These are phyloP conservation scores for Ferdinandea cuprea DNA, from an alignment of 2,888 invertebrate species.

Conservation along the genomic window DNA sequence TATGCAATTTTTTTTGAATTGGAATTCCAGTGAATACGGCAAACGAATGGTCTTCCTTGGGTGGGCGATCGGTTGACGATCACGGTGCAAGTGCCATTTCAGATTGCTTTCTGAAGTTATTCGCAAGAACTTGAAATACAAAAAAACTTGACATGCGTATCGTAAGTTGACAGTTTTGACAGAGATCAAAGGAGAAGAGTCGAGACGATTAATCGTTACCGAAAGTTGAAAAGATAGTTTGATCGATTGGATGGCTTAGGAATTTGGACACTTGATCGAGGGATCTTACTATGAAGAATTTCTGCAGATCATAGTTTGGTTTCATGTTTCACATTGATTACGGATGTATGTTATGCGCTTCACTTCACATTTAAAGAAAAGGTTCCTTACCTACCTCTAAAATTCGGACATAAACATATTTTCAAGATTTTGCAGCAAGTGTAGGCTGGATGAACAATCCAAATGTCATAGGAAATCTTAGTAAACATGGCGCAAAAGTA, in stretches of 20 bases:
- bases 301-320: slow-evolving; percentile 3
- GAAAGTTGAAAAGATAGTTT: background rate
- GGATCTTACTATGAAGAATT: too few relatives aligned
- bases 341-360: background rate
- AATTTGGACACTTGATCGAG: background rate
- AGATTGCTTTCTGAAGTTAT: slow-evolving; percentile 13
- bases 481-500: too few relatives aligned
- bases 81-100: slow-evolving; percentile 57
- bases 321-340: slow-evolving; percentile 8
- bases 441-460: too few relatives aligned
- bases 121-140: slow-evolving; percentile 14
- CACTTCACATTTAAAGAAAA: too few relatives aligned
- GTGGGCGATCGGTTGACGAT: slow-evolving; percentile 44
- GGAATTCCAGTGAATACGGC: background rate
- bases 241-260: background rate
- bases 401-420: too few relatives aligned
- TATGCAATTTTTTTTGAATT: slow-evolving; percentile 31
- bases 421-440: too few relatives aligned
- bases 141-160: slow-evolving; percentile 21
- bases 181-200: slow-evolving; percentile 17
- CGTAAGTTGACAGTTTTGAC: background rate
- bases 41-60: slow-evolving; percentile 33
- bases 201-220: slow-evolving; percentile 26
- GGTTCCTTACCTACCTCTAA: too few relatives aligned
- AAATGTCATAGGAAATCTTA: too few relatives aligned